phyloP scores from a whole-genome alignment of 2,888 invertebrate species.

The Drosophila falleni region DNA sequence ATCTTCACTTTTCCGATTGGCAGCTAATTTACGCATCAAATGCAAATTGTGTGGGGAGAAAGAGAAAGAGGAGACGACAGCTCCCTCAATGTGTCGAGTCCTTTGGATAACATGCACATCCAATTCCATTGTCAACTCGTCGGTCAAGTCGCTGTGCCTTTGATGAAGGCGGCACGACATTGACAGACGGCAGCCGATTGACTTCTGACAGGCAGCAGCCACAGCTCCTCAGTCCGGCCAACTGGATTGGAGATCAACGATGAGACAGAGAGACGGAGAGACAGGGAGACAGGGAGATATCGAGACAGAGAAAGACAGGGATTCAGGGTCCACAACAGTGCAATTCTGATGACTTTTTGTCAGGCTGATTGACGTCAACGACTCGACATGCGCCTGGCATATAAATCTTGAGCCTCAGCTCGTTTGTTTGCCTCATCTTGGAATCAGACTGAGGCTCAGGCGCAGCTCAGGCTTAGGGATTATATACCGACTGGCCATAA shows the following conservation, averaged over 20 bases:
- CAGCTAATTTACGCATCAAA: constrained; percentile 72
- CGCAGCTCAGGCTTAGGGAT: constrained; percentile 51
- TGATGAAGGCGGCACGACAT: constrained; percentile 81
- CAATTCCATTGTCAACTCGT: constrained; percentile 66
- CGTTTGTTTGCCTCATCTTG: constrained; percentile 63
- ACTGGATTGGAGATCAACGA: constrained; percentile 47
- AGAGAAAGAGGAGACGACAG: constrained; percentile 19
- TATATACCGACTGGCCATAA: constrained; percentile 64
- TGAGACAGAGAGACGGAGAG: too few species aligned
- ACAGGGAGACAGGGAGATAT: background rate
- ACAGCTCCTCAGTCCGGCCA: constrained; percentile 20
- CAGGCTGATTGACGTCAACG: constrained; percentile 83
- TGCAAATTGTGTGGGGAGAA: constrained; percentile 57
- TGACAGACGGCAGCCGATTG: constrained; percentile 79
- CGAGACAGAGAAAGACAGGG: constrained; percentile 2
- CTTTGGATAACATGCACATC: constrained; percentile 56
- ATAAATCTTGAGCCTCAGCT: constrained; percentile 73
- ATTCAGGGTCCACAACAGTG: constrained; percentile 42
- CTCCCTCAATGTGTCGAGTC: constrained; percentile 41
- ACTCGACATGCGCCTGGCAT: constrained; percentile 73
- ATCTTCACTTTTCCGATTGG: constrained; percentile 24
- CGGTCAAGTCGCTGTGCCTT: constrained; percentile 54
- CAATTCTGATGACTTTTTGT: constrained; percentile 84
- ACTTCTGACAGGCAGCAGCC: constrained; percentile 74
- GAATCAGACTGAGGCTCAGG: constrained; percentile 25